phyloP scores from a whole-genome alignment of 2,113 vertebrate species.

The Gracilinanus agilis region DNA sequence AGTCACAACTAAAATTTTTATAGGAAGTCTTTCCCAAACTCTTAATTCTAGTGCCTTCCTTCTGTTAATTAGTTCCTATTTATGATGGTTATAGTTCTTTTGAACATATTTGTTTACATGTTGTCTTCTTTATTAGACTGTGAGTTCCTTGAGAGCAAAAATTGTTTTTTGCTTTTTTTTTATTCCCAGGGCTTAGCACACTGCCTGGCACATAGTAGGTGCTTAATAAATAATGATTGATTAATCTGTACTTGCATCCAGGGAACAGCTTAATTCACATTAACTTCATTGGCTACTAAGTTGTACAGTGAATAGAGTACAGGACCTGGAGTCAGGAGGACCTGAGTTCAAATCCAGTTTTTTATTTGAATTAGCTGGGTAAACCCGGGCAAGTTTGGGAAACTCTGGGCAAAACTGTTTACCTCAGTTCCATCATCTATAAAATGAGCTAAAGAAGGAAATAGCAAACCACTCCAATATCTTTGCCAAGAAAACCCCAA shows the following conservation, averaged over 20 bases:
- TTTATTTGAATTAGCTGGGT: no score
- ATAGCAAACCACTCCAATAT: no score
- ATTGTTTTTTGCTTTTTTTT: not conserved
- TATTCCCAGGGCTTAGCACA: not conserved
- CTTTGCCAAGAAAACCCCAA: no score
- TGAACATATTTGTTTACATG: not conserved
- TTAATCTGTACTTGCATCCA: not conserved
- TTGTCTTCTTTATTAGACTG: not conserved
- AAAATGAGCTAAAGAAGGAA: no score
- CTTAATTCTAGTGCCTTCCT: not conserved
- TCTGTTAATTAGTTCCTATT: not conserved
- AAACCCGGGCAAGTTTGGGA: no score
- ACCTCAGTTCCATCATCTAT: no score
- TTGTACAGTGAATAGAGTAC: no score
- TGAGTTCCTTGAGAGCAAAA: not conserved
- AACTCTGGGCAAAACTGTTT: no score
- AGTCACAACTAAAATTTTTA: not conserved
- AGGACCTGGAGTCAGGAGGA: no score
- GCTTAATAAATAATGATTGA: not conserved
- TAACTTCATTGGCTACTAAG: not conserved
- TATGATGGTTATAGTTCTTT: not conserved
- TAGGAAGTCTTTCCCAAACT: not conserved
- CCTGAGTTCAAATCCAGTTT: no score
- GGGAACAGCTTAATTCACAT: not conserved
- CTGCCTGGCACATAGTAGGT: not conserved